phyloP scores from a whole-genome alignment of 1,140 invertebrate genomes.

The Drosophila pseudoobscura region DNA sequence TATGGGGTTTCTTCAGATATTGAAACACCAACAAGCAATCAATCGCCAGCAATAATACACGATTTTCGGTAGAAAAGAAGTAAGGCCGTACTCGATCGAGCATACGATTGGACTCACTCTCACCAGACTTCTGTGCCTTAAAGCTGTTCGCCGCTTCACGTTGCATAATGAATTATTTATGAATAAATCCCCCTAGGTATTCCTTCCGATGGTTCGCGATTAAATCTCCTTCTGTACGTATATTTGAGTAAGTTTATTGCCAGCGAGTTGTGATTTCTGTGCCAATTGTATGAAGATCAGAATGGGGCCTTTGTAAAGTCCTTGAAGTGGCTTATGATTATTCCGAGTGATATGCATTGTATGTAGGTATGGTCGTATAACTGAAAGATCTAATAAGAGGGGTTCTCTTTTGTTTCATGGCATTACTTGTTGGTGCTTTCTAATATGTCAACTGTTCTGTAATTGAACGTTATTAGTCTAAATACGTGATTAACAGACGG shows the following conservation, averaged over 20 bases:
- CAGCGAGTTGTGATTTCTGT: too few species aligned
- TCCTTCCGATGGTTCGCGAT: constrained; percentile 18
- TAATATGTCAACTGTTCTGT: constrained; percentile 60
- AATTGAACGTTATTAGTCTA: constrained; percentile 67
- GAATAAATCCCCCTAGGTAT: constrained; percentile 34
- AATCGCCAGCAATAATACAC: too few species aligned
- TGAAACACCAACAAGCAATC: too few species aligned
- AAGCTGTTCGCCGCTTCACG: constrained; percentile 12
- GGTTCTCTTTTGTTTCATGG: constrained; percentile 40
- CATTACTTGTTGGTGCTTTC: constrained; percentile 45
- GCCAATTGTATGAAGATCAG: too few species aligned
- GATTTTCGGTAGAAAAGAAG: too few species aligned
- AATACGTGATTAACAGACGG: constrained; percentile 63
- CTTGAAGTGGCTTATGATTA: constrained; percentile 11
- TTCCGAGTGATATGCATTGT: constrained; percentile 3
- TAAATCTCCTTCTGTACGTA: neutral
- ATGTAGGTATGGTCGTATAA: neutral
- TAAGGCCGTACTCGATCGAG: too few species aligned
- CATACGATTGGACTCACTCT: neutral
- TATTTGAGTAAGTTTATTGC: too few species aligned
- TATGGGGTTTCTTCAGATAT: too few species aligned
- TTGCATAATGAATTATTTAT: constrained; percentile 66
- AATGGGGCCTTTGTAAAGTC: too few species aligned
- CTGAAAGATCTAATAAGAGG: neutral
- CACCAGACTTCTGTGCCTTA: constrained; percentile 21